phyloP scores from a whole-genome alignment of 2,113 vertebrate genomes.

The Thermophis baileyi region DNA sequence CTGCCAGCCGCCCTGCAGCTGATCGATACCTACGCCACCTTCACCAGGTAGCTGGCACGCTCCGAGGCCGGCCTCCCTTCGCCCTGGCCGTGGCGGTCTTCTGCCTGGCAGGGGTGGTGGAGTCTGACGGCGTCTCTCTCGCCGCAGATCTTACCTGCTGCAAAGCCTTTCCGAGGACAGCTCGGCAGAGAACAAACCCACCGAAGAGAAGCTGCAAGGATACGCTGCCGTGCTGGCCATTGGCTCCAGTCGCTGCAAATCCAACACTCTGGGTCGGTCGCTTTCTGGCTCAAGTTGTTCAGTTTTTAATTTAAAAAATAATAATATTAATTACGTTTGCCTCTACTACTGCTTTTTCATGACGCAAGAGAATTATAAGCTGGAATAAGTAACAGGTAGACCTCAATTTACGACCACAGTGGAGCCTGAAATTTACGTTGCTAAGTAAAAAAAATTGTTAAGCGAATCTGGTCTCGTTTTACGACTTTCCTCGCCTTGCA shows the following conservation, averaged over 20 bases:
- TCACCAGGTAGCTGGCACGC: conserved; percentile 77
- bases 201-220: conserved; percentile 86
- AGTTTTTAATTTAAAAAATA: too few relatives aligned
- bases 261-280: conserved; percentile 84
- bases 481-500: too few relatives aligned
- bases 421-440: too few relatives aligned
- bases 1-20: conserved; percentile 92
- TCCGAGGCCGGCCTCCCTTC: neutral
- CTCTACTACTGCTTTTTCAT: too few relatives aligned
- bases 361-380: too few relatives aligned
- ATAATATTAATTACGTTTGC: too few relatives aligned
- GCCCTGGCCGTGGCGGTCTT: too few relatives aligned
- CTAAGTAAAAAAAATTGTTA: too few relatives aligned
- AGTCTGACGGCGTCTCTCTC: neutral
- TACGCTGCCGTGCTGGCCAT: conserved; percentile 91
- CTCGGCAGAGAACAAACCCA: conserved; percentile 74
- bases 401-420: too few relatives aligned
- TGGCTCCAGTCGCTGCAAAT: conserved; percentile 90
- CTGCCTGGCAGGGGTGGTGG: too few relatives aligned
- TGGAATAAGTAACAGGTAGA: too few relatives aligned
- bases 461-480: too few relatives aligned
- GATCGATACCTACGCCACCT: conserved; percentile 87
- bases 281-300: rapidly evolving
- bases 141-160: conserved; percentile 86
- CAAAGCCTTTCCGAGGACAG: conserved; percentile 91